Conservation (phyloP, 2,797 vertebrate species). For the Melanotaenia trifasciata region DNA sequence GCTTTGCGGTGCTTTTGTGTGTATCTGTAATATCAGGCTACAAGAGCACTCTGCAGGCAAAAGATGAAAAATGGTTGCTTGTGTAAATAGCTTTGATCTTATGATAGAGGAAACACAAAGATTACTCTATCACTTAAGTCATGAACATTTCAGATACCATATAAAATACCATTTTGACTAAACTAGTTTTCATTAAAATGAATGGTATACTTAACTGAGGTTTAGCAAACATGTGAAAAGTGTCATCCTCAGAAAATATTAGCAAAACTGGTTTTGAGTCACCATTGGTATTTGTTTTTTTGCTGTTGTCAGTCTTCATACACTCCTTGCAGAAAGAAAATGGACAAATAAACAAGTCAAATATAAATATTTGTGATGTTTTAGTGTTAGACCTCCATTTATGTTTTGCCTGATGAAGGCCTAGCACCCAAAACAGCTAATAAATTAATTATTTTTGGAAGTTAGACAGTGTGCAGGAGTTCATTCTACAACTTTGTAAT, state of each 20-base stretch:
- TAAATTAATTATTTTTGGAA: neutral
- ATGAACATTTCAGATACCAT: conserved; percentile 6
- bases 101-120: conserved; percentile 40
- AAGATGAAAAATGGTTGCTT: conserved; percentile 27
- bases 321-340: too few relatives aligned
- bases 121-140: conserved; percentile 42
- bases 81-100: conserved; percentile 43
- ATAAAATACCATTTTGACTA: neutral
- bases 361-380: neutral
- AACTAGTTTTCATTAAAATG: conserved; percentile 5
- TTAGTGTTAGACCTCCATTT: neutral
- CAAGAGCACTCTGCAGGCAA: conserved; percentile 23
- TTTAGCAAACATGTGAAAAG: neutral
- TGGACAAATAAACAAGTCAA: neutral
- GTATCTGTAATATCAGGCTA: conserved; percentile 25
- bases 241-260: conserved; percentile 9
- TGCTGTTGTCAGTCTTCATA: neutral
- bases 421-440: neutral
- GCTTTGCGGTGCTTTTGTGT: conserved; percentile 24
- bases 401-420: neutral
- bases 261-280: neutral
- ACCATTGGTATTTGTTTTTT: neutral
- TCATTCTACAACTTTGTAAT: neutral
- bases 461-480: neutral
- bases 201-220: conserved; percentile 6